Percentiles rank a stretch among this genome's conserved stretches.
These are phyloP conservation scores for Mercenaria mercenaria DNA, from an alignment of 1,140 invertebrate species.

Conservation along the genomic window DNA sequence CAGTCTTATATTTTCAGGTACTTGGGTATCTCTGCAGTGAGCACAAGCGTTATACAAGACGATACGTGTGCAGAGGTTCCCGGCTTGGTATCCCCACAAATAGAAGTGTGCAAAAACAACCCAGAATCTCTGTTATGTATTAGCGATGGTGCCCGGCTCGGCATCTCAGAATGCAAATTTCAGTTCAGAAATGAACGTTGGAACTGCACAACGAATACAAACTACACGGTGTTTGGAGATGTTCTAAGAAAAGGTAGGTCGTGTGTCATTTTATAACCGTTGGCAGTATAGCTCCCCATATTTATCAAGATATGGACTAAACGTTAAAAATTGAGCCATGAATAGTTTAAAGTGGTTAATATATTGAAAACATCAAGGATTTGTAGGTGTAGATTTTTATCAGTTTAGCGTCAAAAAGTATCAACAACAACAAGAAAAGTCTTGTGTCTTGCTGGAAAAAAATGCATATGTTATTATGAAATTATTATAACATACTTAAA, in stretches of 20 bases:
- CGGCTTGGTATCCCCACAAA: constrained; percentile 80
- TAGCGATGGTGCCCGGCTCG: constrained; percentile 80
- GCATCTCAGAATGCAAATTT: constrained; percentile 83
- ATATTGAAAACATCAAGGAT: too few species aligned
- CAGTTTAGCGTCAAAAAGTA: too few species aligned
- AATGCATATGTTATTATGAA: too few species aligned
- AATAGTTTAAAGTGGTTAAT: too few species aligned
- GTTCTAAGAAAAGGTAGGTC: constrained; percentile 92
- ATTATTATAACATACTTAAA: too few species aligned
- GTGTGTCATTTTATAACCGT: too few species aligned
- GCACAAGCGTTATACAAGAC: constrained; percentile 68
- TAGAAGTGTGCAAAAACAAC: constrained; percentile 81
- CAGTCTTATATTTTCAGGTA: constrained; percentile 87
- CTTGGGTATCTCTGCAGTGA: constrained; percentile 87
- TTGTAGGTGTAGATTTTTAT: too few species aligned
- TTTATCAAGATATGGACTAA: too few species aligned
- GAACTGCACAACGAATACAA: constrained; percentile 83
- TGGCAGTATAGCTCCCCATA: too few species aligned
- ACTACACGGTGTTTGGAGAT: constrained; percentile 91
- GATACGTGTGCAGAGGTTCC: constrained; percentile 88
- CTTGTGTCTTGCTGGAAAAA: too few species aligned
- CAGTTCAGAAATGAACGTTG: constrained; percentile 84
- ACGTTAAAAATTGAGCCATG: too few species aligned
- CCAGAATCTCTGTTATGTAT: constrained; percentile 83
- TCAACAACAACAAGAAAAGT: too few species aligned